Base-by-base conservation (phyloP, 92 coral and sea anemone genomes). In the Pocillopora meandrina region DNA sequence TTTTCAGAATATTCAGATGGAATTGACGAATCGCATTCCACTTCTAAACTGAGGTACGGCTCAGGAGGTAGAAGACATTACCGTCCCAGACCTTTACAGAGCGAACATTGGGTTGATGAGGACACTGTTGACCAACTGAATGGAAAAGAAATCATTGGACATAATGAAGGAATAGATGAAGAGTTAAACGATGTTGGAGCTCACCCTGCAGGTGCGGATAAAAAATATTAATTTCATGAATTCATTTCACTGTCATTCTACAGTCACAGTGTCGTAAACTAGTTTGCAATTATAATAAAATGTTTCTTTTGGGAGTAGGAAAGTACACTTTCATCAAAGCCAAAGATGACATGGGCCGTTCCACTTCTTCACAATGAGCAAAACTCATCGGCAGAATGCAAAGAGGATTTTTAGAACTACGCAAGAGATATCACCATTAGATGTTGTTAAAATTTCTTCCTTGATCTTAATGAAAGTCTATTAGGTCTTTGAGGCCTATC, bases 91-190 rank as follows among this genome's bases (percentile, higher is more conserved):
- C 33, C 55, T 23, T 80, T 61, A 7, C 64, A 83, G 56, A 21
- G 52, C 10, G 72, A 61, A 9, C 86, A 83, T 4, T 74, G 86
- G 86, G 64, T 74, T 34, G 56, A 83, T 23, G 86, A 83, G 6
- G 57, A 83, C 17, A 77, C 56, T 58, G 14, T 12, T 18, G 58
- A 76, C 63, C 31, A 64, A 16, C 63, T 83, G 9, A 83, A 74
- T 56, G 86, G 73, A 26, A 83, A 83, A 75, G 80, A 31, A 61
- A 83, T 74, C 19, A 83, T 83, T 74, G 80, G 86, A 18, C 86
- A 83, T 26, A 83, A 83, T 31, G 72, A 47, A 16, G 86, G 55
- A 62, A 66, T 36, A 10, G 64, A 72, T 33, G 79, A 73, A 49
- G 71, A 42, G 34, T 15, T 55, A 16, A 57, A 63, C 65, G 86